Conservation (phyloP, 1,140 invertebrate genomes). For the Drosophila obscura region DNA sequence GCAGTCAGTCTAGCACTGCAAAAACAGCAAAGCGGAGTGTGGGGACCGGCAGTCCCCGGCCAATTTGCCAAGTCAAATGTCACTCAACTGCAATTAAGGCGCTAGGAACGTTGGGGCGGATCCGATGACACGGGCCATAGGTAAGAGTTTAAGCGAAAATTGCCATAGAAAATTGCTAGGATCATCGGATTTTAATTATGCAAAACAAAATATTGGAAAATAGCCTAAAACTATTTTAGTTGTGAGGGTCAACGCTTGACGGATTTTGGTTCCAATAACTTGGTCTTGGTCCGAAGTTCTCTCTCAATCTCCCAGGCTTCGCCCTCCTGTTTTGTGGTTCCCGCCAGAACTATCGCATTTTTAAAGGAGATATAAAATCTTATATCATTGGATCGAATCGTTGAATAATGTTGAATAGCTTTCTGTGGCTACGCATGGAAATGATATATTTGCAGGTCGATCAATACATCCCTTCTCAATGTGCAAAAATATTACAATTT, state of each 20-base stretch:
- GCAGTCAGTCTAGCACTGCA: slow-evolving; percentile 46
- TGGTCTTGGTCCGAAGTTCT: no score
- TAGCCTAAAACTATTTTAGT: no score
- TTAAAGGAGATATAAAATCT: no score
- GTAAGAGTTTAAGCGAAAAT: no score
- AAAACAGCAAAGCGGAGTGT: not conserved
- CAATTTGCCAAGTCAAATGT: slow-evolving; percentile 81
- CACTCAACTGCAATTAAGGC: slow-evolving; percentile 80
- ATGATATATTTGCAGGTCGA: no score
- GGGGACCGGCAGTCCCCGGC: slow-evolving; percentile 33
- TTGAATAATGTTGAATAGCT: no score
- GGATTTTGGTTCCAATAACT: no score
- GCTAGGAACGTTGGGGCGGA: slow-evolving; percentile 21
- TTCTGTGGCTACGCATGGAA: no score
- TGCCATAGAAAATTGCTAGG: not conserved
- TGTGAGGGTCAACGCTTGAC: not conserved
- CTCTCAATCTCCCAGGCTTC: no score
- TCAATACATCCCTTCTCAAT: not conserved
- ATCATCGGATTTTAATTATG: not conserved
- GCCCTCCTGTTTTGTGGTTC: no score
- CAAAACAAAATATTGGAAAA: not conserved
- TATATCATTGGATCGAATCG: no score
- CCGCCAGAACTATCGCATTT: no score
- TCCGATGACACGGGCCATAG: slow-evolving; percentile 7
- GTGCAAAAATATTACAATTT: slow-evolving; percentile 5